Conservation (phyloP, 1,140 invertebrate species). For the Amphibalanus amphitrite region DNA sequence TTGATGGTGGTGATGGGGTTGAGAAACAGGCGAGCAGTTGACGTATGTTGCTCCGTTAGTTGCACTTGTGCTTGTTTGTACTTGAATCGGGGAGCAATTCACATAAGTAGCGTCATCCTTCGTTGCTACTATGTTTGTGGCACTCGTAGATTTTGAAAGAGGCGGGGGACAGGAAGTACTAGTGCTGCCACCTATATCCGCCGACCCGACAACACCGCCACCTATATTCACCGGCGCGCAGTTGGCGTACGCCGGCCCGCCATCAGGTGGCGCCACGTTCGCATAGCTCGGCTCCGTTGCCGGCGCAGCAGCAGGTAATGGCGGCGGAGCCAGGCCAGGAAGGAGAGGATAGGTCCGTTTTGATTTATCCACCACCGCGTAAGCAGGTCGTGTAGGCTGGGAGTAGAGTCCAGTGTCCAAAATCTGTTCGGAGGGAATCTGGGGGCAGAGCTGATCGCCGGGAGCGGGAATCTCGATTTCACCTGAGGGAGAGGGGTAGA, state of each 20-base stretch:
- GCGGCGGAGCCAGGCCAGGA: conserved; percentile 14
- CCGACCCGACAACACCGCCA: no score
- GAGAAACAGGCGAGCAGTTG: no score
- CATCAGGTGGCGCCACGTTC: neutral
- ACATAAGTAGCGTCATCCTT: no score
- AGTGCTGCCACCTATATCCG: no score
- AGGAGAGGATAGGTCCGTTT: conserved; percentile 39
- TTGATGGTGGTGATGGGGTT: no score
- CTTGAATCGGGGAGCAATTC: no score
- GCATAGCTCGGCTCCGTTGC: conserved; percentile 5
- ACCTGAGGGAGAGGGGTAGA: neutral
- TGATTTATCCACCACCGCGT: conserved; percentile 48
- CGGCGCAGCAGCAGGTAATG: conserved; percentile 14
- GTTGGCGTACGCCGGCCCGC: neutral
- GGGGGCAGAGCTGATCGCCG: neutral
- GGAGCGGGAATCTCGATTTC: neutral
- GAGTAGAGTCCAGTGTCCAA: neutral
- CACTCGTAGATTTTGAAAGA: no score
- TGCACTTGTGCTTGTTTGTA: no score
- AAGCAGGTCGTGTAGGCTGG: conserved; percentile 26
- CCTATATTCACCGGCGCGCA: neutral
- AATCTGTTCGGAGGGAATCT: neutral
- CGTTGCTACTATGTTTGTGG: no score
- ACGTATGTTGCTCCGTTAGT: no score
- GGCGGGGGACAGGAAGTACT: no score